Evolutionary conservation across 2,797 vertebrate genomes (phyloP).

Genomic region (Acanthurus lineatus): DNA sequence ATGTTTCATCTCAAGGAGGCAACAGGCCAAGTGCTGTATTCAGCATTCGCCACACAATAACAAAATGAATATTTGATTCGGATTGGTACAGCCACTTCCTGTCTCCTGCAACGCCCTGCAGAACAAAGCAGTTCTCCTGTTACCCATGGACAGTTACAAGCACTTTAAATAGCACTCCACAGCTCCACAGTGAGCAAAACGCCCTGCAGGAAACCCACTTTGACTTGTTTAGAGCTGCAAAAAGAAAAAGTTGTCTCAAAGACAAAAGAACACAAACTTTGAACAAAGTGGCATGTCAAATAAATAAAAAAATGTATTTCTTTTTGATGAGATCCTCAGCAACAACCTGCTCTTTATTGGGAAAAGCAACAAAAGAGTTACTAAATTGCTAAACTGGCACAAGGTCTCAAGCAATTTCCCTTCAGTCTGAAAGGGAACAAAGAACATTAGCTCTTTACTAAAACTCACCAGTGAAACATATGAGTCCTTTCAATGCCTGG

Average conservation of each 20-base stretch:
- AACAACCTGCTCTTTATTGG: neutral
- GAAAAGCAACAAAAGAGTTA: conserved; percentile 18
- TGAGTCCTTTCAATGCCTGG: conserved; percentile 48
- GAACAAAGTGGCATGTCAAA: conserved; percentile 21
- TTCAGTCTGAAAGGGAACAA: neutral
- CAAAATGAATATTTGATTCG: conserved; percentile 82
- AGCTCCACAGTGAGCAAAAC: conserved; percentile 13
- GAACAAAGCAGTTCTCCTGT: conserved; percentile 71
- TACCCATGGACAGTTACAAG: conserved; percentile 45
- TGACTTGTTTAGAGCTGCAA: conserved; percentile 29
- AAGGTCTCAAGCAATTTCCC: neutral
- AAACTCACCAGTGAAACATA: conserved; percentile 17
- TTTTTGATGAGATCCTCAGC: conserved; percentile 9
- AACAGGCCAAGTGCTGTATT: conserved; percentile 60
- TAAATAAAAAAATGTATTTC: conserved; percentile 3
- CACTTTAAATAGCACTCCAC: conserved; percentile 52
- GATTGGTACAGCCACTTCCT: conserved; percentile 62
- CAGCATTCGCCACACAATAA: conserved; percentile 68
- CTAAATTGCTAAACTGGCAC: conserved; percentile 13
- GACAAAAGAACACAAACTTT: conserved; percentile 31
- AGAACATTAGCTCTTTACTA: neutral
- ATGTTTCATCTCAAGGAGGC: conserved; percentile 55
- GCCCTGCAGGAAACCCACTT: conserved; percentile 31
- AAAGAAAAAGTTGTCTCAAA: conserved; percentile 43
- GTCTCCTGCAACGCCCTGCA: conserved; percentile 59